A percentile compares a stretch with the other conserved stretches of the same genome.
Evolutionary conservation across 1,140 invertebrate genomes (phyloP).

Genomic region (Tribolium castaneum): DNA sequence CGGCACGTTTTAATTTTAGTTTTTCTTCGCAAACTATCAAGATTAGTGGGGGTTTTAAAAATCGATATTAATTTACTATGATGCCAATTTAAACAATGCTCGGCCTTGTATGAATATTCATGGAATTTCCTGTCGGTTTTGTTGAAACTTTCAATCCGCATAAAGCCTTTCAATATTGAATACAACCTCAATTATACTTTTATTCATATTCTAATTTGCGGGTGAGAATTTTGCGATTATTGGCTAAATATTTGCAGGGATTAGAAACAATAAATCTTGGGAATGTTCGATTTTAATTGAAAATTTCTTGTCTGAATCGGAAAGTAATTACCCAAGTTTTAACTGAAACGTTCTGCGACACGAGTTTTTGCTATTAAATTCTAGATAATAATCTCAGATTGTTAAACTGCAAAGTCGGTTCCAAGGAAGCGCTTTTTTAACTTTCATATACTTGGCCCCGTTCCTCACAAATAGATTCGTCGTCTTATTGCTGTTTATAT

Average conservation of each 20-base stretch:
- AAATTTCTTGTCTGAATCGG: conserved; percentile 37
- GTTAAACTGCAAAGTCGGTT: conserved; percentile 10
- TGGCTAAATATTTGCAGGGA: too few relatives aligned
- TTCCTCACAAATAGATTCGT: conserved; percentile 36
- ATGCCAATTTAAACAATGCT: conserved; percentile 40
- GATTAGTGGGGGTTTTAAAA: conserved; percentile 21
- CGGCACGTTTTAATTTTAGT: conserved; percentile 14
- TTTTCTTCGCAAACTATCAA: conserved; percentile 20
- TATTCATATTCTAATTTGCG: too few relatives aligned
- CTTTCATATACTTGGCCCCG: not conserved
- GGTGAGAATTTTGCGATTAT: too few relatives aligned
- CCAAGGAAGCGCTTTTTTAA: too few relatives aligned
- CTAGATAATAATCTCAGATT: conserved; percentile 23
- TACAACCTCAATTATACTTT: too few relatives aligned
- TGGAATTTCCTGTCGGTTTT: conserved; percentile 28
- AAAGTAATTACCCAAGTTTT: conserved; percentile 14
- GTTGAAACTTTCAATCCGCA: conserved; percentile 36
- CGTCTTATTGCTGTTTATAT: conserved; percentile 49
- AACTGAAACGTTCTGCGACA: conserved; percentile 1
- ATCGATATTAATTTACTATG: conserved; percentile 41
- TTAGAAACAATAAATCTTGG: not conserved
- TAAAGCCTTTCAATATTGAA: conserved; percentile 33
- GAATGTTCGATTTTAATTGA: conserved; percentile 40
- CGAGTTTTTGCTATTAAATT: conserved; percentile 23
- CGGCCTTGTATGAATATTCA: conserved; percentile 32